Conservation (phyloP, 2,888 invertebrate genomes). For the Acronicta alni region DNA sequence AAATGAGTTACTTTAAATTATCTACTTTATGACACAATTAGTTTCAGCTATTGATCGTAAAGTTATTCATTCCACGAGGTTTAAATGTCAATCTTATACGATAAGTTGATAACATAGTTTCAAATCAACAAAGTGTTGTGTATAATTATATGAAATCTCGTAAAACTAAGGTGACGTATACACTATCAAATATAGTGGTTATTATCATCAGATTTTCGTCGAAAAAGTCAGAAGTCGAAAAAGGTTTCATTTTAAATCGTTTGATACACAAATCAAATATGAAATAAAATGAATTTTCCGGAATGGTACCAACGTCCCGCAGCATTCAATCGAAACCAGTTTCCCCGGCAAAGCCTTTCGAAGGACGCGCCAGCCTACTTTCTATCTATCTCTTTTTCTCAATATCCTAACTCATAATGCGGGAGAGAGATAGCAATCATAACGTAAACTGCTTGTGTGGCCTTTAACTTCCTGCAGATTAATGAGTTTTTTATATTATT, state of each 20-base stretch:
- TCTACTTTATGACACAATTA: too few relatives aligned
- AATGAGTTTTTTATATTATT: slow-evolving; percentile 68
- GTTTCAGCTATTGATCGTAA: too few relatives aligned
- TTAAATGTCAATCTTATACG: too few relatives aligned
- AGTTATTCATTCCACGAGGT: too few relatives aligned
- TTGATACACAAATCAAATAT: neutral
- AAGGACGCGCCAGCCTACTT: slow-evolving; percentile 78
- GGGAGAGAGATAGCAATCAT: slow-evolving; percentile 68
- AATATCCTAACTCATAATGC: slow-evolving; percentile 50
- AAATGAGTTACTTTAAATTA: too few relatives aligned
- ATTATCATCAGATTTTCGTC: too few relatives aligned
- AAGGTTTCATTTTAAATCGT: too few relatives aligned
- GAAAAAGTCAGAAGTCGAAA: too few relatives aligned
- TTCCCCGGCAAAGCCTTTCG: slow-evolving; percentile 82
- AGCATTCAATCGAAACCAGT: slow-evolving; percentile 84
- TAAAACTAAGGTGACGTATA: too few relatives aligned
- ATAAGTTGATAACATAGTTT: too few relatives aligned
- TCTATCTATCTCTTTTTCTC: slow-evolving; percentile 77
- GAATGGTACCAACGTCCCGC: slow-evolving; percentile 74
- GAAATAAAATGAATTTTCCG: slow-evolving; percentile 42
- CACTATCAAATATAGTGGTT: neutral
- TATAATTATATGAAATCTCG: too few relatives aligned
- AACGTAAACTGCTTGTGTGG: slow-evolving; percentile 66
- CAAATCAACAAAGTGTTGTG: too few relatives aligned
- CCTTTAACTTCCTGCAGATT: slow-evolving; percentile 70